Conservation (phyloP, 2,797 vertebrate genomes). For the Neoniphon sammara region DNA sequence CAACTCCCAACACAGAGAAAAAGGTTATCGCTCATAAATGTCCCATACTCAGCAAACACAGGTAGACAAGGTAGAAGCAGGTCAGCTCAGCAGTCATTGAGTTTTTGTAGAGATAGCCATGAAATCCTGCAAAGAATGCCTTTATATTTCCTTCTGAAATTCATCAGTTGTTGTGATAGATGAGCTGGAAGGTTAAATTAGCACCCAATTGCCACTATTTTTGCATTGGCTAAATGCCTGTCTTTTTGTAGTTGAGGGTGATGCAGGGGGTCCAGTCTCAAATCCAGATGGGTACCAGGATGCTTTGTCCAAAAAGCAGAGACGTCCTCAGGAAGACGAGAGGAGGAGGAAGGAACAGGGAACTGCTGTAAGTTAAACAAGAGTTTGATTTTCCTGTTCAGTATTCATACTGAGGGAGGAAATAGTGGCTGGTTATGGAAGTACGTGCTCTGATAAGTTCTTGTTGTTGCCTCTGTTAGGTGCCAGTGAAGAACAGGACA, state of each 20-base stretch:
- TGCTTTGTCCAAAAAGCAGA: conserved; percentile 93
- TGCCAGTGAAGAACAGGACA: conserved; percentile 87
- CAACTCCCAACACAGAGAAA: no score
- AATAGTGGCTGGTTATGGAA: not conserved
- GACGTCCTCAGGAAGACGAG: conserved; percentile 93
- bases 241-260: conserved; percentile 83
- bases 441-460: not conserved
- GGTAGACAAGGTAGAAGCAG: no score
- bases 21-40: no score
- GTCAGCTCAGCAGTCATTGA: no score
- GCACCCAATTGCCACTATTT: not conserved
- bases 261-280: conserved; percentile 78
- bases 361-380: conserved; percentile 79
- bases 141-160: no score
- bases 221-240: conserved; percentile 11
- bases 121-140: no score
- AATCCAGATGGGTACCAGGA: conserved; percentile 91
- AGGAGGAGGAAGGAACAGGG: conserved; percentile 94
- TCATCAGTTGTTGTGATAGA: no score
- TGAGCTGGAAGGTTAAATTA: no score
- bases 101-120: no score
- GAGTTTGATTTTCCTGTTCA: not conserved
- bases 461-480: conserved; percentile 73
- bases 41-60: no score
- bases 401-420: not conserved